Evolutionary conservation across 2,888 invertebrate species (phyloP), one percentile per base, ranked within the genome.

Genomic region (Gerris lacustris): DNA sequence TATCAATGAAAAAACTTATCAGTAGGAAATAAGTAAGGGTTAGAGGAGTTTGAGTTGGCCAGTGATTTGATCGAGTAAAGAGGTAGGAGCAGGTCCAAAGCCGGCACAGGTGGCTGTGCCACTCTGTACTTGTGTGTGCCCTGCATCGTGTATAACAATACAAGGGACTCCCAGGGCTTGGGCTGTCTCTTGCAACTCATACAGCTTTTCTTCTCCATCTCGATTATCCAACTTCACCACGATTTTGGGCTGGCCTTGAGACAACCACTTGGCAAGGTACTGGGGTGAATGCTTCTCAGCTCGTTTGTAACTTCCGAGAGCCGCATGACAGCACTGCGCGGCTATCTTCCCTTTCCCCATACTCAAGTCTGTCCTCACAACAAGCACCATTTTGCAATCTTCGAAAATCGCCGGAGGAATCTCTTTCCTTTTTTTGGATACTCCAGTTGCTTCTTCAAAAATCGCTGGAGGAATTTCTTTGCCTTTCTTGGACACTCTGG

Each of bases 21-120:
- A 31, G 31, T 31, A 31, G 31, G 31, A 31, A 31, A 31, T 31
- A 31, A 31, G 31, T 31, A 31, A 31, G 4, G 31, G 4, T 31
- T 55, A 55, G 55, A 55, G 55, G 9, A 96, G 82, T 81, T 93
- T 94, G 74, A 96, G 84, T 81, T 94, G 91, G 69, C 94, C 92
- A 31, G 95, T 93, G 63, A 96, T 86, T 83, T 86, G 82, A 79
- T 95, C 91, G 76, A 96, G 84, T 66, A 88, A 79, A 76, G 85
- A 84, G 76, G 86, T 87, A 63, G 90, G 88, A 5, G 91, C 96
- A 67, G 96, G 97, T n/a, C 97, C 97, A 70, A 97, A 85, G 1
- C 93, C 96, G 71, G 96, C 83, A 1, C 96, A 96, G 71, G 97
- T 97, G 77, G 87, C 86, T 9, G 93, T 90, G 74, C 96, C 95